Conservation (phyloP, 2,888 invertebrate genomes). For the Sinopyrophorus schimmeli region DNA sequence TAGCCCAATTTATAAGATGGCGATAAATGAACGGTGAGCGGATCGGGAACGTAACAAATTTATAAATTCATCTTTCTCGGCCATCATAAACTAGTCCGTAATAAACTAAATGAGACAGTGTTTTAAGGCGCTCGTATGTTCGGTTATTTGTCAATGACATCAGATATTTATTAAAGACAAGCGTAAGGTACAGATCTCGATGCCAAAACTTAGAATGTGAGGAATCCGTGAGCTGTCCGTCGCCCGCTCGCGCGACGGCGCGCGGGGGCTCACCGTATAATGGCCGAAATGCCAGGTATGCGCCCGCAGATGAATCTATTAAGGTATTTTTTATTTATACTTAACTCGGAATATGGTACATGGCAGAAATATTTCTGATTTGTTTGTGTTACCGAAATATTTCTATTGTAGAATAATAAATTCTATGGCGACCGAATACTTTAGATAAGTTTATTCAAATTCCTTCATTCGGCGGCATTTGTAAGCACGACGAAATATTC, state of each 20-base stretch:
- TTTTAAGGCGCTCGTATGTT: slow-evolving; percentile 49
- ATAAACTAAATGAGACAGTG: slow-evolving; percentile 49
- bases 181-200: slow-evolving; percentile 51
- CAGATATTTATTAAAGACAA: slow-evolving; percentile 55
- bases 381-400: slow-evolving; percentile 38
- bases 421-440: slow-evolving; percentile 31
- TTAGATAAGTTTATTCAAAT: slow-evolving; percentile 33
- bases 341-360: slow-evolving; percentile 31
- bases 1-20: slow-evolving; percentile 21
- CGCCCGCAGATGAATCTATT: slow-evolving; percentile 49
- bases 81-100: slow-evolving; percentile 34
- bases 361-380: slow-evolving; percentile 39
- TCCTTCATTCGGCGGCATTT: slow-evolving; percentile 31
- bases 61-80: slow-evolving; percentile 32
- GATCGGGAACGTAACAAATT: slow-evolving; percentile 29
- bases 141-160: slow-evolving; percentile 56
- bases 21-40: slow-evolving; percentile 27
- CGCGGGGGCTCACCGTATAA: slow-evolving; percentile 46
- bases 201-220: slow-evolving; percentile 51
- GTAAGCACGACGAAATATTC: slow-evolving; percentile 30
- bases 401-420: slow-evolving; percentile 35
- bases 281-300: slow-evolving; percentile 46
- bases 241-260: slow-evolving; percentile 15
- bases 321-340: slow-evolving; percentile 41
- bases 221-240: slow-evolving; percentile 46